Base-by-base conservation (phyloP, 2,888 invertebrate genomes). In the Luperina nickerlii region DNA sequence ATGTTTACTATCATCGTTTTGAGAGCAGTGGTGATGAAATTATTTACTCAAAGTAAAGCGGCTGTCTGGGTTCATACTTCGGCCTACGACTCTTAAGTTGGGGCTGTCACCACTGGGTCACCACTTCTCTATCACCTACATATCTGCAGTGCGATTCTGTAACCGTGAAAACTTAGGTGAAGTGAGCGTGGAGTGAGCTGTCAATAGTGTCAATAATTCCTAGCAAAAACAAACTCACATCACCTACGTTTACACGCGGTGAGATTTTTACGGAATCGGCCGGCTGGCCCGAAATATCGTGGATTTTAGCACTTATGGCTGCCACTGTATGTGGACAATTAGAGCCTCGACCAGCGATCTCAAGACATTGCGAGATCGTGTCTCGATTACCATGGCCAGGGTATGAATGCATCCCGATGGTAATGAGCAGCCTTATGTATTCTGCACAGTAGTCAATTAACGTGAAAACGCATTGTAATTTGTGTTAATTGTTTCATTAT, bases 381-480 rank as follows among this genome's bases (percentile, higher is more conserved):
- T 51, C 69, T 87, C 82, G 84, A 90, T 91, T 90, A 89, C 87
- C 90, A 91, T 90, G 87, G 79, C 80, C 85, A 88, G 85, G 79
- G 84, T 84, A 85, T 84, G 85, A 88, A 90, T 90, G 84, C 79
- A 88, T 82, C 88, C 84, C 71, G n/a, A 87, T 87, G 85, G 81
- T 89, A 89, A 90, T 88, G 84, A 90, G 73, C 73, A 74, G 72
- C 78, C 82, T 88, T 90, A 89, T 79, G 81, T 83, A 91, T 93
- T 89, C 92, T 75, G 81, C 82, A 62, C 85, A 87, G 82, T 82
- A 75, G 83, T 81, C 88, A 92, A 92, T 94, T 93, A 92, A 91
- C 90, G 91, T 90, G 91, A 92, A 92, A 91, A 90, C 88, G 90
- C 88, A 92, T 92, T 90, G 81, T 90, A 91, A 92, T 92, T 88